Evolutionary conservation across 2,888 invertebrate genomes (phyloP), one percentile per base, ranked within the genome.

Genomic region (Agrotis clavis): DNA sequence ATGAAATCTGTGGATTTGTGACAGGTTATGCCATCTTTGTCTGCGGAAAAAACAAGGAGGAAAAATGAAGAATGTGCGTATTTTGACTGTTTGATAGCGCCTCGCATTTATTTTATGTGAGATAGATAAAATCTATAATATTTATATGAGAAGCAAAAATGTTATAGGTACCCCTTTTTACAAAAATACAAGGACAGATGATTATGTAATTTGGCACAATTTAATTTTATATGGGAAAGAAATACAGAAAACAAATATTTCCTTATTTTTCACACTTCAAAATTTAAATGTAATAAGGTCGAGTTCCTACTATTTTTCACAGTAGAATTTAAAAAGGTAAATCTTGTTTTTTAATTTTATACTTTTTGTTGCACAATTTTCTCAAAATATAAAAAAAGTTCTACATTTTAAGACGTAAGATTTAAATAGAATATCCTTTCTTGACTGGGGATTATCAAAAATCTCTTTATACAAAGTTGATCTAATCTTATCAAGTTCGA

Each of bases 1-100:
- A 25, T 53, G 50, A 71, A 79, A 74, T 71, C 79, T n/a, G 35
- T 25, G 45, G 50, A 79, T 41, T 45, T 19, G 19, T 57, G 79
- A 79, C 51, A 57, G 19, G 25, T 51, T 47, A 41, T 35, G 14
- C 16, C 21, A 47, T 51, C n/a, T 62, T n/a, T 9, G 4, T 19
- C 41, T 45, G 6, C 11, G 25, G 13, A 51, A 47, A 41, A 69
- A 69, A 21, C 16, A 25, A 35, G 5, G 3, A 1, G 11, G 14
- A 51, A n/a, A 19, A 56, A 56, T 50, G 0, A 50, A 35, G 41
- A 71, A 41, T 41, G 35, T n/a, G 7, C 18, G 11, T 69, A 45
- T 48, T 19, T 21, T 57, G 48, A 50, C 14, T 70, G n/a, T 71
- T 35, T 41, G 13, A 21, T 45, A 4, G 4, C 18, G 7, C 18